A percentile compares a stretch with the other conserved stretches of the same genome.
These are phyloP conservation scores for Cathartes aura DNA, from an alignment of 2,113 vertebrate genomes.

Conservation along the genomic window DNA sequence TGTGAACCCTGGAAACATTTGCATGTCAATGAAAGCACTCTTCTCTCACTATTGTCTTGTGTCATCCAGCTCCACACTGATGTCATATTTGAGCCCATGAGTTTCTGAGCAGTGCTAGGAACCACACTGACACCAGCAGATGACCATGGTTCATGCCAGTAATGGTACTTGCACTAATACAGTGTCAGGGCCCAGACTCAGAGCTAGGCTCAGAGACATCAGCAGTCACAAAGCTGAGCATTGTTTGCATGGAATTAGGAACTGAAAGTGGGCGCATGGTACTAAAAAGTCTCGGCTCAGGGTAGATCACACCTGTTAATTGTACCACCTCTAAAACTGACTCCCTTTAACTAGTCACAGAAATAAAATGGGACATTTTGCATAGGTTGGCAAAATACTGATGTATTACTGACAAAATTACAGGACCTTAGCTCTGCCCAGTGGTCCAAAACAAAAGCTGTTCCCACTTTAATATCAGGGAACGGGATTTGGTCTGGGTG, in stretches of 20 bases:
- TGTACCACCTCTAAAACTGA: background rate
- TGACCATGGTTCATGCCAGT: background rate
- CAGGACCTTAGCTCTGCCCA: background rate
- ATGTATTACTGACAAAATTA: background rate
- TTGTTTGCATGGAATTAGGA: background rate
- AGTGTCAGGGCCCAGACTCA: background rate
- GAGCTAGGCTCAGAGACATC: background rate
- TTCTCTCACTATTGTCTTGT: background rate
- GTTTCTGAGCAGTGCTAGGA: background rate
- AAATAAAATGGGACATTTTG: background rate
- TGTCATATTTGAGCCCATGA: background rate
- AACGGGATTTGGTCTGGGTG: background rate
- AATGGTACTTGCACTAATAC: background rate
- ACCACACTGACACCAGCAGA: background rate
- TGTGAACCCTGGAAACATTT: background rate
- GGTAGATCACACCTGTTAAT: background rate
- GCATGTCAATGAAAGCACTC: background rate
- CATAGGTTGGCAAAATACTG: background rate
- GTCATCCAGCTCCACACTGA: background rate
- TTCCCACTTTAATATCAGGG: background rate
- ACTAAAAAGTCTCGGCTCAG: background rate
- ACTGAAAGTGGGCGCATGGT: background rate
- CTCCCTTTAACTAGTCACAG: background rate
- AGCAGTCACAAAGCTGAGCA: background rate
- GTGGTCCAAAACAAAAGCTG: background rate